Conservation (phyloP, 2,113 vertebrate genomes). For the Naja naja region DNA sequence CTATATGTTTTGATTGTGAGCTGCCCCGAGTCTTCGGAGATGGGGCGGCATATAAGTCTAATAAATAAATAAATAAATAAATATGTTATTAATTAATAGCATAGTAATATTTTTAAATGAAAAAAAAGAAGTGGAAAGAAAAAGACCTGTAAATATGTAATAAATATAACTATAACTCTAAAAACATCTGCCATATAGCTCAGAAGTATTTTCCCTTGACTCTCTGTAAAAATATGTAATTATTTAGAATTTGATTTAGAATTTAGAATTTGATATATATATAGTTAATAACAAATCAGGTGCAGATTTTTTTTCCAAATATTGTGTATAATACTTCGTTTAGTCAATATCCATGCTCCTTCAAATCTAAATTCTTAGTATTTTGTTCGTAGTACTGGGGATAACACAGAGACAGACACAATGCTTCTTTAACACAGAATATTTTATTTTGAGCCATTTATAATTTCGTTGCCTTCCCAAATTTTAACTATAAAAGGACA, state of each 20-base stretch:
- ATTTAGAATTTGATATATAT: no score
- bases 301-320: background rate
- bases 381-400: background rate
- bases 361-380: background rate
- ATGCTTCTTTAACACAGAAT: background rate
- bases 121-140: background rate
- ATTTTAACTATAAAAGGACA: background rate
- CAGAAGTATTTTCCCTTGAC: background rate
- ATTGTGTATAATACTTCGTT: background rate
- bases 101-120: background rate
- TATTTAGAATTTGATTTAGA: background rate
- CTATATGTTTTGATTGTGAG: no score
- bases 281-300: background rate
- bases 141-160: background rate
- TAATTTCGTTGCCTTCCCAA: background rate
- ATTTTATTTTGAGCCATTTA: background rate
- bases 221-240: background rate
- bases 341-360: background rate
- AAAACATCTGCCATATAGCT: background rate
- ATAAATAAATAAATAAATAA: no score
- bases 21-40: no score
- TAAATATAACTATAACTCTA: background rate
- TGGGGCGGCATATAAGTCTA: no score
- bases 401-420: background rate
- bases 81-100: background rate